Evolutionary conservation across 2,797 vertebrate species (phyloP).

Genomic region (Poeciliopsis gracilis): DNA sequence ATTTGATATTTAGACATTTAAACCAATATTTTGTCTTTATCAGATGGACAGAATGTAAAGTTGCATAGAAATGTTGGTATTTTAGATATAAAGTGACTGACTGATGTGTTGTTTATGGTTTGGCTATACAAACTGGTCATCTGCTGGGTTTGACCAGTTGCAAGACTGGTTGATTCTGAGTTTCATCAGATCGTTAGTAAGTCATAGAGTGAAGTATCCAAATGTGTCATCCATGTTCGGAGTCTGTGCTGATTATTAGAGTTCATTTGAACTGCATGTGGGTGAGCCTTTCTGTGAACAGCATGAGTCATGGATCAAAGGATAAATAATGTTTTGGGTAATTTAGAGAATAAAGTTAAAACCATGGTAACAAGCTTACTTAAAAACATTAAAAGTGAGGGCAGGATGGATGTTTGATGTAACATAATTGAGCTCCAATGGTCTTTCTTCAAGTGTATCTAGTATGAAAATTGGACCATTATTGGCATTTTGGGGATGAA

Average conservation of each 20-base stretch:
- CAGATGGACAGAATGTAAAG: too few relatives aligned
- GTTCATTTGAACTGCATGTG: constrained; percentile 47
- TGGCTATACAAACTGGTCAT: not conserved
- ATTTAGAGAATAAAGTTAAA: constrained; percentile 46
- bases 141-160: not conserved
- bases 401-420: constrained; percentile 21
- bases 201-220: not conserved
- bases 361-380: constrained; percentile 46
- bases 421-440: not conserved
- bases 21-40: too few relatives aligned
- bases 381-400: not conserved
- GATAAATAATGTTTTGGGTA: constrained; percentile 48
- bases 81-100: not conserved
- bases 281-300: constrained; percentile 49
- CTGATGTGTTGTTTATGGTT: not conserved
- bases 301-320: constrained; percentile 59
- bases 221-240: not conserved
- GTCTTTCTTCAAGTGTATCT: not conserved
- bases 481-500: not conserved
- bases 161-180: not conserved
- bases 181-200: not conserved
- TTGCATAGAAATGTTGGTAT: not conserved
- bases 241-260: constrained; percentile 25
- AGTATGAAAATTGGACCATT: not conserved
- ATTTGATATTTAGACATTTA: not conserved